Evolutionary conservation across 1,140 invertebrate genomes (phyloP).

Genomic region (Paralvinella palmiformis): DNA sequence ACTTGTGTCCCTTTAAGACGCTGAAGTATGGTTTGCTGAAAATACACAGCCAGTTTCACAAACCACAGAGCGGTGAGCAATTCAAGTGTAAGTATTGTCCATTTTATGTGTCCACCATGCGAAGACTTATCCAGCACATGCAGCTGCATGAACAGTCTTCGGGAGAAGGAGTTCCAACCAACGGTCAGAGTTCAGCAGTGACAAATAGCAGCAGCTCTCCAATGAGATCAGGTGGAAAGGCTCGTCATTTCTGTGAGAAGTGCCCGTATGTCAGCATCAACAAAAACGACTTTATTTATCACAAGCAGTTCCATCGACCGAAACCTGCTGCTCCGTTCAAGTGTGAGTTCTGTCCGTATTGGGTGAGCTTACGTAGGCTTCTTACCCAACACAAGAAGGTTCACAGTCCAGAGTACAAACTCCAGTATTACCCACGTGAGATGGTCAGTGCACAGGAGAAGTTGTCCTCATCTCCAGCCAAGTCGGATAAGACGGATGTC

Average conservation of each 20-base stretch:
- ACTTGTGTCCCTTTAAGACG: slow-evolving; percentile 69
- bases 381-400: slow-evolving; percentile 67
- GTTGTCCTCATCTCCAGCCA: slow-evolving; percentile 25
- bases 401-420: slow-evolving; percentile 4
- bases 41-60: slow-evolving; percentile 67
- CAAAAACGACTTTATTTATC: slow-evolving; percentile 76
- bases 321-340: slow-evolving; percentile 61
- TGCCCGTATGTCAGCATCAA: slow-evolving; percentile 77
- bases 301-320: slow-evolving; percentile 75
- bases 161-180: slow-evolving; percentile 16
- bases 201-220: not conserved
- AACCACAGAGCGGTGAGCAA: slow-evolving; percentile 61
- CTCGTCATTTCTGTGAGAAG: slow-evolving; percentile 63
- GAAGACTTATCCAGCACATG: slow-evolving; percentile 47
- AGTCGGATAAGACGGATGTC: slow-evolving; percentile 36
- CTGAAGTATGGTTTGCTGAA: slow-evolving; percentile 60
- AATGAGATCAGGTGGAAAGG: slow-evolving; percentile 27
- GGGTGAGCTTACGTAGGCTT: slow-evolving; percentile 70
- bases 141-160: slow-evolving; percentile 37
- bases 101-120: slow-evolving; percentile 61
- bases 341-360: slow-evolving; percentile 74
- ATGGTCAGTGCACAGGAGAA: too few species aligned
- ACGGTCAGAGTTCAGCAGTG: not conserved
- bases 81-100: slow-evolving; percentile 77
- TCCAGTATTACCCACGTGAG: not conserved